phyloP scores from a whole-genome alignment of 2,888 invertebrate species.

The Frankliniella fusca region DNA sequence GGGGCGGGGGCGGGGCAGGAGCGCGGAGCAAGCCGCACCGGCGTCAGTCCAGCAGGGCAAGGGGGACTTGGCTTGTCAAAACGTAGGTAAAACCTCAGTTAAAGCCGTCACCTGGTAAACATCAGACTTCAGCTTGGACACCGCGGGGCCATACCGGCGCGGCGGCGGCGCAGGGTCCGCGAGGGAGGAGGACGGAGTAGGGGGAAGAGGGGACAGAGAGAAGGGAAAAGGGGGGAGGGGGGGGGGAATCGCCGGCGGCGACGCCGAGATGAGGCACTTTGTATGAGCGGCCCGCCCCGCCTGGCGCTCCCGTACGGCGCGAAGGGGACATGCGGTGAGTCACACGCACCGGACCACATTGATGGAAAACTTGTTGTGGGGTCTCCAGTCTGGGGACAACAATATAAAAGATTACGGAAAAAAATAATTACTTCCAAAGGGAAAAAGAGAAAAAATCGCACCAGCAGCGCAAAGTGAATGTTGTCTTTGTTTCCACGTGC shows the following conservation, averaged over 20 bases:
- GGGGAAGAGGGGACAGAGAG: too few species aligned
- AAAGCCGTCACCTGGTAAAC: too few species aligned
- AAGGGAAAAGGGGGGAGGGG: too few species aligned
- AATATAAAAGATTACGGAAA: not conserved
- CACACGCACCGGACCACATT: not conserved
- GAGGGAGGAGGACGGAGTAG: too few species aligned
- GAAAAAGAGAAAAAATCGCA: not conserved
- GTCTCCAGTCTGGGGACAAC: not conserved
- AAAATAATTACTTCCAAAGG: not conserved
- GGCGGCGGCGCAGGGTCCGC: too few species aligned
- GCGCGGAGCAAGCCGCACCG: not conserved
- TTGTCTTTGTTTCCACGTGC: slow-evolving; percentile 37
- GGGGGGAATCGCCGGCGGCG: not conserved
- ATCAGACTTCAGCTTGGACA: too few species aligned
- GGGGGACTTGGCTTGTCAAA: too few species aligned
- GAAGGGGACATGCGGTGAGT: not conserved
- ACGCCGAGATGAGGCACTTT: slow-evolving; percentile 8
- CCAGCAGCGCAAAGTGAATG: not conserved
- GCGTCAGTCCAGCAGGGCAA: not conserved
- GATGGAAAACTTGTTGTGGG: not conserved
- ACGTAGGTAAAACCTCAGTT: too few species aligned
- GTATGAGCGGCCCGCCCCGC: not conserved
- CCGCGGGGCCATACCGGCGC: too few species aligned
- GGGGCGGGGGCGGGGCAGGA: not conserved
- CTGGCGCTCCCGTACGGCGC: not conserved